Evolutionary conservation across 2,113 vertebrate species (phyloP), one percentile per base, ranked within the genome.

Genomic region (Prinia subflava): DNA sequence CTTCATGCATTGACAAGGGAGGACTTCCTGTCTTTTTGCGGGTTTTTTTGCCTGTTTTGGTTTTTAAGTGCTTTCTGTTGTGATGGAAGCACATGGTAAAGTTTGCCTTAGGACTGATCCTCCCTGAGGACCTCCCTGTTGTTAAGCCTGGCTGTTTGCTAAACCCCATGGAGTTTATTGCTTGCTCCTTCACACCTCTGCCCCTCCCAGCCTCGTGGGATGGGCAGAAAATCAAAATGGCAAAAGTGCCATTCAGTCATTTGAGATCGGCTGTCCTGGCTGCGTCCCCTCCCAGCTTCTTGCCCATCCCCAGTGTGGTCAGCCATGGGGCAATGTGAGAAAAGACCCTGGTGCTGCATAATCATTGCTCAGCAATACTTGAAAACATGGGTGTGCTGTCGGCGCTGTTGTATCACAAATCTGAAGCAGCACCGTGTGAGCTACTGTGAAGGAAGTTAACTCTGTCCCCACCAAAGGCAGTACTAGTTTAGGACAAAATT

Each of bases 1-100:
- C 2, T 57, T 62, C 8, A 2, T 15, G 8, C 3, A 2, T 30
- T 79, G 47, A 5, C 1, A 5, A 55, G 33, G 13, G 9, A 83
- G 22, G 28, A 14, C 2, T 71, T 50, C 18, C 12, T 41, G 10
- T 3, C 7, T 18, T 67, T 82, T 78, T 64, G 14, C 1, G 1
- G 18, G 28, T 0, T 4, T n/a, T 69, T 71, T 44, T 42, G 5
- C 0, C 7, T 17, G 1, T 19, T 63, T 25, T 15, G 2, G 27
- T 52, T 60, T 70, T 44, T 11, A 47, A 60, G 30, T 56, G 24
- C 5, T 57, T 49, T 80, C 49, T 12, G 1, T 33, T 47, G n/a
- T 9, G 23, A 3, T 18, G 4, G 30, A 47, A 76, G 10, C 24
- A 14, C 8, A 3, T 14, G 4, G 5, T 60, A 9, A n/a, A 28